Evolutionary conservation across 2,113 vertebrate species (phyloP).

Genomic region (Catagonus wagneri): DNA sequence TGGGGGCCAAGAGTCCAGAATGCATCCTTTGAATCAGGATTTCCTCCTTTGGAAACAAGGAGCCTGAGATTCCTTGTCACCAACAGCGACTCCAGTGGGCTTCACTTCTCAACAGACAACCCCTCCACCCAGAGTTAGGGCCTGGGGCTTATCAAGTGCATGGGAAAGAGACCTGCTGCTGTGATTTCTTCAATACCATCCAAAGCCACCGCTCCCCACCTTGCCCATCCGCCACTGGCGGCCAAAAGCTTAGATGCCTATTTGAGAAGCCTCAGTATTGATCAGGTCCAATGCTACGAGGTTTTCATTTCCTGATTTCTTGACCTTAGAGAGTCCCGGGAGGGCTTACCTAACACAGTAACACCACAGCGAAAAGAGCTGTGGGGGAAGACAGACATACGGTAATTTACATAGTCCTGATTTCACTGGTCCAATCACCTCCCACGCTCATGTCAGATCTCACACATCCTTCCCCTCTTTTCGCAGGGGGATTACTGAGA

Average conservation of each 20-base stretch:
- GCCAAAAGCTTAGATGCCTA: background rate
- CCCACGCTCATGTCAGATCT: background rate
- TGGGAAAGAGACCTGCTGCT: background rate
- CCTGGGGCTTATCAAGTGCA: fast-evolving
- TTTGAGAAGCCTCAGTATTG: background rate
- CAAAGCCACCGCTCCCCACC: background rate
- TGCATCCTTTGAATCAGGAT: background rate
- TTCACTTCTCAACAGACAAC: background rate
- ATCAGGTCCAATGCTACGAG: conserved; percentile 30
- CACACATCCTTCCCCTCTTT: conserved; percentile 33
- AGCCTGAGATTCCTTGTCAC: background rate
- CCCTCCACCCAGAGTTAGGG: background rate
- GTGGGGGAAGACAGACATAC: conserved; percentile 42
- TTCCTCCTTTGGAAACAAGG: background rate
- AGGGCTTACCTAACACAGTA: conserved; percentile 48
- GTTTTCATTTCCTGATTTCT: conserved; percentile 61
- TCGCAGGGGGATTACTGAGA: conserved; percentile 56
- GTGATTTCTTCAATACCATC: background rate
- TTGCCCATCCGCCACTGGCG: background rate
- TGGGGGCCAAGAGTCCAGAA: background rate
- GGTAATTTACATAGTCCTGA: conserved; percentile 56
- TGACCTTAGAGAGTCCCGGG: background rate
- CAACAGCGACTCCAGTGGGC: background rate
- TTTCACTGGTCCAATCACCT: conserved; percentile 63
- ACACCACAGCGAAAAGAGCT: background rate